Percentiles rank a stretch among this genome's conserved stretches.
These are phyloP conservation scores for Sminthurinus signatus DNA, from an alignment of 1,140 invertebrate species.

Conservation along the genomic window DNA sequence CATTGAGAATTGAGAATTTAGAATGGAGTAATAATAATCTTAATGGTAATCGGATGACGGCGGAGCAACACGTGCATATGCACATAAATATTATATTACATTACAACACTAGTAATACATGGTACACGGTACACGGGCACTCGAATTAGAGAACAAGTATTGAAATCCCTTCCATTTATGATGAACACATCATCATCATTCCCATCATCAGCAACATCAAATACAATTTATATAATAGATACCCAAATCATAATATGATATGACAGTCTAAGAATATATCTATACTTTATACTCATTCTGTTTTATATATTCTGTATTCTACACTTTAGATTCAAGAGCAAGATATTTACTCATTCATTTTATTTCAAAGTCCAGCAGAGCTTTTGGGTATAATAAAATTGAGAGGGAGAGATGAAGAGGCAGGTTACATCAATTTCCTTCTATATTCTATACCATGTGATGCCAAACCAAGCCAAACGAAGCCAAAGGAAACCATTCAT, in stretches of 20 bases:
- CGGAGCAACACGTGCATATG: background rate
- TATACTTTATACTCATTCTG: background rate
- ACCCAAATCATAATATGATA: slow-evolving; percentile 11
- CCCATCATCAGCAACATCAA: background rate
- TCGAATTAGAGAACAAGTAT: background rate
- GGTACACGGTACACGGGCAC: background rate
- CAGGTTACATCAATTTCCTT: no score
- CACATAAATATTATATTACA: background rate
- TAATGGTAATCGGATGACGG: background rate
- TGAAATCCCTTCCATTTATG: background rate
- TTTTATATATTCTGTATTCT: background rate
- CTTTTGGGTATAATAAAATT: no score
- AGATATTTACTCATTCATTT: background rate
- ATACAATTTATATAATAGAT: background rate
- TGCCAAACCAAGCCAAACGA: no score
- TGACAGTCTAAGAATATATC: background rate
- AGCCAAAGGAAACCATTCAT: no score
- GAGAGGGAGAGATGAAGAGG: no score
- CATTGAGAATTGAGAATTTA: background rate
- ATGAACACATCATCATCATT: slow-evolving; percentile 8
- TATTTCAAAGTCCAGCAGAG: no score
- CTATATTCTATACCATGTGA: no score
- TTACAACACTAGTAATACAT: background rate
- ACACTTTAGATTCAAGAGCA: background rate
- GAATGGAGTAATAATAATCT: background rate